These are phyloP conservation scores for Zenarchopterus dispar DNA, from an alignment of 2,797 vertebrate species.

Conservation along the genomic window DNA sequence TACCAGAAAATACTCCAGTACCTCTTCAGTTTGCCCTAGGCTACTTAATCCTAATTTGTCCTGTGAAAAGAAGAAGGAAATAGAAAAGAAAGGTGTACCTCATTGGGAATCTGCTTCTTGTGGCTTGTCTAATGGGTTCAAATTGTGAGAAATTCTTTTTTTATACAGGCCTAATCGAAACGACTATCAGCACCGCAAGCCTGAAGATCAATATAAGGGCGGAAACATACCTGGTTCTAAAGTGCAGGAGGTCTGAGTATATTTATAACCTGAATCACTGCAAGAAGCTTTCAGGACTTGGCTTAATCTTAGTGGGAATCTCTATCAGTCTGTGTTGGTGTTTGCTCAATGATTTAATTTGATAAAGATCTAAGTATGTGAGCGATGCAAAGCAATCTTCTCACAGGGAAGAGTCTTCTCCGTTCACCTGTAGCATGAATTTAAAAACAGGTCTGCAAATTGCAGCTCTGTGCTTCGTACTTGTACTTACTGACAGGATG, in stretches of 20 bases:
- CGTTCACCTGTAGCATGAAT: conserved; percentile 3
- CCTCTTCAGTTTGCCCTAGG: not conserved
- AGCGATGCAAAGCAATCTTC: not conserved
- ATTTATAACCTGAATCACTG: conserved; percentile 32
- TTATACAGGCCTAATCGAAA: conserved; percentile 55
- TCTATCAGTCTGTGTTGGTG: conserved; percentile 1
- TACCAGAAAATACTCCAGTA: conserved; percentile 1
- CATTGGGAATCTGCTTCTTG: not conserved
- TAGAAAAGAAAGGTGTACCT: not conserved
- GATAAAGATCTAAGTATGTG: conserved; percentile 5
- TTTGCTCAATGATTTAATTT: conserved; percentile 13
- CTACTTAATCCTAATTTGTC: not conserved
- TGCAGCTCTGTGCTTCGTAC: not conserved
- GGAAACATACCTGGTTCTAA: conserved; percentile 1
- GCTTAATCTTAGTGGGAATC: not conserved
- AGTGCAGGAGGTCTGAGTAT: conserved; percentile 46
- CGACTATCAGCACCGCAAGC: conserved; percentile 45
- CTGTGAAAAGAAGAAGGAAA: not conserved
- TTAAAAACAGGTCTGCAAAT: conserved; percentile 1
- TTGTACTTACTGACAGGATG: conserved; percentile 10
- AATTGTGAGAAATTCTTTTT: conserved; percentile 8
- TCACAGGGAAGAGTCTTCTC: no score
- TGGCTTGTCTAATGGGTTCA: not conserved
- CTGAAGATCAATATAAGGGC: conserved; percentile 30
- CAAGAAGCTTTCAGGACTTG: conserved; percentile 10